Conservation (phyloP, 2,113 vertebrate species). For the Nycticorax nycticorax region DNA sequence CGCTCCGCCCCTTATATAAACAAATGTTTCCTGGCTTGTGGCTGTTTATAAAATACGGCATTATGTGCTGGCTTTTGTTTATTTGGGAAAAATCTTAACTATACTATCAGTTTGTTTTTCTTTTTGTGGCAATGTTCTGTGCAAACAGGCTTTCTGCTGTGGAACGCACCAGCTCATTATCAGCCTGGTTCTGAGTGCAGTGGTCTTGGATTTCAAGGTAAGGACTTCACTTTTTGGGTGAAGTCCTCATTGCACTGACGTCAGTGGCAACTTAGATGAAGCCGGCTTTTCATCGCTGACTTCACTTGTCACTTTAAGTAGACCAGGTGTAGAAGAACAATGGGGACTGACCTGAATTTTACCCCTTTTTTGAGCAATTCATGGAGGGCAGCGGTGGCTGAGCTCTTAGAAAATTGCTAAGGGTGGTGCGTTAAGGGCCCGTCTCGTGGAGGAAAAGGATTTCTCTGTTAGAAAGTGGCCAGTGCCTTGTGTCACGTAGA, state of each 20-base stretch:
- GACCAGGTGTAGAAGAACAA: neutral
- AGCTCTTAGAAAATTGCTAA: neutral
- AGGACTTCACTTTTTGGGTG: neutral
- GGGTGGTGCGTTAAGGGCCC: fast-evolving
- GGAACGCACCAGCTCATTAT: neutral
- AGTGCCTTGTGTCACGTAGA: neutral
- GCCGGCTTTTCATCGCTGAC: neutral
- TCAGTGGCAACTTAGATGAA: neutral
- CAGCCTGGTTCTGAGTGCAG: neutral
- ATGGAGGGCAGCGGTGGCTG: neutral
- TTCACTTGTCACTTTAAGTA: neutral
- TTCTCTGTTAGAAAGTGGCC: neutral
- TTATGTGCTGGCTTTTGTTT: neutral
- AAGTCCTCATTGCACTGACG: neutral
- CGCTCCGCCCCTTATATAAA: neutral
- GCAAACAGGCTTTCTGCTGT: neutral
- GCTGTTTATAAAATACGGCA: neutral
- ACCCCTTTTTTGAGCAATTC: neutral
- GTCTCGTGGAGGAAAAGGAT: neutral
- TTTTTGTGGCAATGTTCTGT: neutral
- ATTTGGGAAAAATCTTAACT: neutral
- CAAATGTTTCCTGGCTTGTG: neutral
- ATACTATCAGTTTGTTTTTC: neutral
- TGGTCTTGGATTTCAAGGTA: neutral
- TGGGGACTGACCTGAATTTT: neutral